These are phyloP conservation scores for Drosophila prolongata DNA, from an alignment of 2,888 invertebrate species.

Conservation along the genomic window DNA sequence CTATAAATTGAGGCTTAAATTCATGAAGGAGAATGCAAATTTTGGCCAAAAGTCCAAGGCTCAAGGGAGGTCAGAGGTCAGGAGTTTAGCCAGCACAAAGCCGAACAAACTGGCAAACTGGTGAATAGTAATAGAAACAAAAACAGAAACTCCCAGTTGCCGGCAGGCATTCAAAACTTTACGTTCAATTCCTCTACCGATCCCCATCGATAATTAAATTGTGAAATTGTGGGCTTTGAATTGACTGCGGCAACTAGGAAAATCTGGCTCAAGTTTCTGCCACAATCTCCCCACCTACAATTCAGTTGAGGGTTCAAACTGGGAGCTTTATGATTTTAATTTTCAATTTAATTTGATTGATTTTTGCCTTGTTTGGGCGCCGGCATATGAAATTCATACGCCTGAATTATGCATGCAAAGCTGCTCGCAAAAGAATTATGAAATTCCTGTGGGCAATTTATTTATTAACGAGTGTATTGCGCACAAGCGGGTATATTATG, in stretches of 20 bases:
- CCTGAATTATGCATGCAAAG: constrained; percentile 67
- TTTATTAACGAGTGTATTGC: constrained; percentile 52
- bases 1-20: constrained; percentile 54
- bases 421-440: constrained; percentile 57
- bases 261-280: constrained; percentile 17
- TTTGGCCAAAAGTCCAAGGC: constrained; percentile 18
- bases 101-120: constrained; percentile 37
- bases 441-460: constrained; percentile 56
- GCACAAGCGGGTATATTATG: constrained; percentile 16
- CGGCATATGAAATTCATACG: constrained; percentile 58
- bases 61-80: constrained; percentile 31
- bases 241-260: constrained; percentile 17
- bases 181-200: constrained; percentile 7
- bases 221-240: constrained; percentile 41
- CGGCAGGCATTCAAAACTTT: constrained; percentile 57
- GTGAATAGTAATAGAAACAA: constrained; percentile 37
- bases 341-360: constrained; percentile 76
- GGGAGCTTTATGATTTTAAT: constrained; percentile 60
- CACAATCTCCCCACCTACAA: constrained; percentile 3
- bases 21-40: constrained; percentile 16
- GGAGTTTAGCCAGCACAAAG: constrained; percentile 10
- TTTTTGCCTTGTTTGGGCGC: constrained; percentile 53
- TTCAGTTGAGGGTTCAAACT: background rate
- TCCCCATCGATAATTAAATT: constrained; percentile 65
- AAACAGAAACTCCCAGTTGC: constrained; percentile 47